Evolutionary conservation across 2,113 vertebrate species (phyloP), one percentile per base, ranked within the genome.

Genomic region (Toxostoma redivivum): DNA sequence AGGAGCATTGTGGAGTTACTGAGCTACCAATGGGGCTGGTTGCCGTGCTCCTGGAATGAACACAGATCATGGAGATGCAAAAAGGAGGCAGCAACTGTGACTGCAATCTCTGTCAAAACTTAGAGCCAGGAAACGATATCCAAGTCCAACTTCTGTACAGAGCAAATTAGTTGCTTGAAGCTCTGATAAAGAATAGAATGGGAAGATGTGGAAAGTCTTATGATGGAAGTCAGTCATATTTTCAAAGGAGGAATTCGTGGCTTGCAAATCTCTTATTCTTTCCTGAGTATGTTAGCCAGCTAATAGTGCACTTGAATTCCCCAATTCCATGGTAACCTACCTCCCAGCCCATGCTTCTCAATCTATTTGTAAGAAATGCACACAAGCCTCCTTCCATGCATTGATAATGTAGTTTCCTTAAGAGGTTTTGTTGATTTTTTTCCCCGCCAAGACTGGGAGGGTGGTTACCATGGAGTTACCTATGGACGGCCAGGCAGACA

Each of bases 391-490:
- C 35, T 72, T 62, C 77, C 51, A 47, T 42, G 70, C 62, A 28
- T 66, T 42, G 85, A 77, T 80, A 95, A 77, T 30, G 4, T 42
- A 61, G 66, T 73, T 95, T 83, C 92, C 74, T 93, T 90, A 65
- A 82, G 45, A 88, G 85, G 66, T 82, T 90, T 80, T 85, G 87
- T 91, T 79, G 83, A 45, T 64, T 57, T 48, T 54, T 77, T 37
- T 22, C 23, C 48, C 42, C 28, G 27, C 50, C 50, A 78, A 48
- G 83, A 35, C 0, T 25, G 50, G 81, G 74, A 82, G 74, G 48
- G 81, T 92, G 76, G 95, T 94, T 97, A 93, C 96, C 92, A 96
- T 96, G 94, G 94, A 90, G 87, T 96, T 93, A 94, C 94, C 90
- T 91, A 64, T 28, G 76, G 87, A 86, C 30, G 45, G 90, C 79